These are phyloP conservation scores for Lacerta bilineata DNA, from an alignment of 2,797 vertebrate species.

Conservation along the genomic window DNA sequence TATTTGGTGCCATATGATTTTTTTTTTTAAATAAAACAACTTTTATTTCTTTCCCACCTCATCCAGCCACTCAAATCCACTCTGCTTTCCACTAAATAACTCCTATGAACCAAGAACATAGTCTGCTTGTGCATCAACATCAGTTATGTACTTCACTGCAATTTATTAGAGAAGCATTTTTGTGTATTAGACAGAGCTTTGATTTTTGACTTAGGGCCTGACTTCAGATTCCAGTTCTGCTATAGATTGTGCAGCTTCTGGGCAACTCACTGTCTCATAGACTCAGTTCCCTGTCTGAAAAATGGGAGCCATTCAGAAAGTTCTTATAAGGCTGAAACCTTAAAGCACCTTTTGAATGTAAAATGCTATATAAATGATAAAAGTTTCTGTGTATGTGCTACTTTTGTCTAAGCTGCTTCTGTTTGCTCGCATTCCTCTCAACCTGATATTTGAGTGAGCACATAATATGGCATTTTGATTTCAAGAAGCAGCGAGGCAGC, in stretches of 20 bases:
- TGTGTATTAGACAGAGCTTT: no score
- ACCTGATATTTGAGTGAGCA: background rate
- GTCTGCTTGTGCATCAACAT: background rate
- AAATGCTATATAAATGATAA: background rate
- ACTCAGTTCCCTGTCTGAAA: background rate
- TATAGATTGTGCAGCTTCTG: background rate
- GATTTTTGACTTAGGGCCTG: background rate
- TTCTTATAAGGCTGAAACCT: background rate
- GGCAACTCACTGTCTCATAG: background rate
- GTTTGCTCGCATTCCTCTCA: background rate
- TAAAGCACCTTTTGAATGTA: background rate
- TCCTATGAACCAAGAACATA: background rate
- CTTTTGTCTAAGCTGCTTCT: background rate
- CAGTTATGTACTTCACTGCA: background rate
- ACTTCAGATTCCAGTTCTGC: background rate
- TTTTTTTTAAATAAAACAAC: fast-evolving
- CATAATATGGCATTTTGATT: background rate
- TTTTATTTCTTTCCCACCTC: background rate
- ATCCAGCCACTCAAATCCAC: background rate
- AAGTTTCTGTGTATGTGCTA: background rate
- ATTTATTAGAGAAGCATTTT: background rate
- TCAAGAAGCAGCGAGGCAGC: background rate
- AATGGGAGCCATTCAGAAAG: background rate
- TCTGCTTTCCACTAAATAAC: background rate
- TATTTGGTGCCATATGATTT: fast-evolving